Evolutionary conservation across 2,888 invertebrate genomes (phyloP).

Genomic region (Ormyrus rosae): DNA sequence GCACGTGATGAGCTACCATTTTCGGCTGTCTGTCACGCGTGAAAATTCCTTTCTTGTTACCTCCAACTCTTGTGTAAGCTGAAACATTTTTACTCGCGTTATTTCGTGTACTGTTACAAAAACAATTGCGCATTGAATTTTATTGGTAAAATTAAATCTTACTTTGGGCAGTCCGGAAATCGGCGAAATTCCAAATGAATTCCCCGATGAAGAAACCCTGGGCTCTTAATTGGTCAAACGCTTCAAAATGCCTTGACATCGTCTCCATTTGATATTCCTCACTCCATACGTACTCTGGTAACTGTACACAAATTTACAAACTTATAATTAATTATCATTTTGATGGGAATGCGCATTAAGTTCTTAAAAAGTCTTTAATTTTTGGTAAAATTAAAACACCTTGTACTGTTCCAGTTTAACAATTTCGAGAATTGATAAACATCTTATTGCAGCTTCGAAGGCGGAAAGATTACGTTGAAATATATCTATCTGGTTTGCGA

Average conservation of each 20-base stretch:
- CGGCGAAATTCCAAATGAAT: constrained; percentile 99
- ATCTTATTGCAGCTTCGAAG: too few species aligned
- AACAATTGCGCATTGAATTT: neutral
- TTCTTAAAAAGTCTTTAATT: too few species aligned
- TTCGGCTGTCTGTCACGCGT: constrained; percentile 95
- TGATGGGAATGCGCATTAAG: too few species aligned
- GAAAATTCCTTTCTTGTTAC: constrained; percentile 94
- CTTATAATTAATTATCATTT: too few species aligned
- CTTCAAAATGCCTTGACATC: constrained; percentile 91
- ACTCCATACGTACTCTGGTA: constrained; percentile 85
- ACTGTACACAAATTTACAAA: neutral
- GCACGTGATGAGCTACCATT: constrained; percentile 88
- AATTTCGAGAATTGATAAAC: too few species aligned
- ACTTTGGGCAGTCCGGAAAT: constrained; percentile 97
- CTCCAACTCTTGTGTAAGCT: constrained; percentile 88
- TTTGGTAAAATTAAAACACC: too few species aligned
- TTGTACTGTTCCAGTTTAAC: too few species aligned
- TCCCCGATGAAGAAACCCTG: constrained; percentile 93
- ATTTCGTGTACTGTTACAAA: neutral
- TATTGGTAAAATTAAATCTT: constrained; percentile 63
- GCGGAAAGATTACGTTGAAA: too few species aligned
- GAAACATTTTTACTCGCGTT: constrained; percentile 57
- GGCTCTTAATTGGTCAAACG: constrained; percentile 88
- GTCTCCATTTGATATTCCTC: constrained; percentile 95
- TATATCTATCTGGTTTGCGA: too few species aligned